Base-by-base conservation (phyloP, 2,888 invertebrate genomes). In the Harpalus rufipes region DNA sequence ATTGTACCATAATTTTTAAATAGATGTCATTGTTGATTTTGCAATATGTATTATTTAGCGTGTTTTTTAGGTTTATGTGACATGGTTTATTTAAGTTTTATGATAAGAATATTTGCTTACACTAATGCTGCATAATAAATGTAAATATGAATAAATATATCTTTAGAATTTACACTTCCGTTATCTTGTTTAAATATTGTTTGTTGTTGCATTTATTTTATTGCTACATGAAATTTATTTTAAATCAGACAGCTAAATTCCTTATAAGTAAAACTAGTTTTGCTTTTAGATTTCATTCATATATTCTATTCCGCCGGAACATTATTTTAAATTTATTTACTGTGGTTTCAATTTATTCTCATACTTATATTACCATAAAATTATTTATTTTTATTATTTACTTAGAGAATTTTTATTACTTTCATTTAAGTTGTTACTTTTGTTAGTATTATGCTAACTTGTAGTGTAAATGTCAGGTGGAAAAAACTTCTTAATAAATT, bases 131-230 rank as follows among this genome's bases (percentile, higher is more conserved):
- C 41, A 41, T 74, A 74, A 74, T 74, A 74, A 74, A 74, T 74
- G 72, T 74, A 74, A 74, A 74, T 74, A 74, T 10, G 72, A 41
- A 44, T 74, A 68, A 68, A 68, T 68, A 68, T 68, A 68, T 32
- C 68, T 68, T 68, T 68, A 25, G n/a, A 68, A 68, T 68, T 68
- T 68, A 68, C 39, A 68, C 68, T 68, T 68, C 68, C 68, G 68
- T 68, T 68, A 68, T 68, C 68, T 68, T 68, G 68, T 68, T 39
- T 68, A 14, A 39, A 68, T 68, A 68, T 25, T 68, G 68, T 68
- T 68, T 68, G 32, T 68, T 68, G 25, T 68, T 68, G 68, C 68
- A 68, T 68, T 68, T 68, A 68, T 68, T 68, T 68, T 68, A 63
- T 63, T 14, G 63, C 12, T 39, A 39, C 68, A 68, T 25, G 68